Percentiles rank a stretch among this genome's conserved stretches.
Conservation (phyloP, 2,113 vertebrate species). For the Notarius quadriscutis region DNA sequence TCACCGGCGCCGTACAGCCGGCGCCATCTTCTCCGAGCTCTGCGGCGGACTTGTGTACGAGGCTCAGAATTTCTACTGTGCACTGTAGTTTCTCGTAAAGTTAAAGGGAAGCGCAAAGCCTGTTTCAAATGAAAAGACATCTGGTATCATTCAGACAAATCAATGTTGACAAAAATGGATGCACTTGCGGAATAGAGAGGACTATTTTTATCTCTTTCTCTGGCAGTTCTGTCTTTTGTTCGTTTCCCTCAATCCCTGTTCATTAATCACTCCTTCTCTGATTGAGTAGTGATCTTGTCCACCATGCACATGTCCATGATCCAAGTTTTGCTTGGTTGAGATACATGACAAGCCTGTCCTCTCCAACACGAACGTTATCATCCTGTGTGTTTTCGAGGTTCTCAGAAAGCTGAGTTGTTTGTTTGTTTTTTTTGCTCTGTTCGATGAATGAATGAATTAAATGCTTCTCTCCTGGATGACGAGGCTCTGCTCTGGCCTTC, state of each 20-base stretch:
- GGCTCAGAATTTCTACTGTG: slow-evolving; percentile 90
- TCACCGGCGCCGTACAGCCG: slow-evolving; percentile 81
- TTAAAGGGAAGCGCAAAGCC: slow-evolving; percentile 93
- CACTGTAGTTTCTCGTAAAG: slow-evolving; percentile 97
- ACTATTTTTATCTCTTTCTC: slow-evolving; percentile 63
- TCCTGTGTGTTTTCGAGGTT: slow-evolving; percentile 52
- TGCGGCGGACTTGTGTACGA: slow-evolving; percentile 66
- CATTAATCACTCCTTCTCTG: slow-evolving; percentile 50
- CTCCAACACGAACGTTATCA: background rate
- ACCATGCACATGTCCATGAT: slow-evolving; percentile 80
- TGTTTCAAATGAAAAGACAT: slow-evolving; percentile 63
- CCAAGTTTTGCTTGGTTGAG: slow-evolving; percentile 56
- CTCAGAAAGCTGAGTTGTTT: slow-evolving; percentile 1
- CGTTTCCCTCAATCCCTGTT: slow-evolving; percentile 44
- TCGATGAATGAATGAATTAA: slow-evolving; percentile 46
- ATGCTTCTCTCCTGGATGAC: slow-evolving; percentile 50
- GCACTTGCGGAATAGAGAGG: slow-evolving; percentile 75
- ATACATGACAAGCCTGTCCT: background rate
- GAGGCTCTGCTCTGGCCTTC: slow-evolving; percentile 40
- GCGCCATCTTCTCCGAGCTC: slow-evolving; percentile 76
- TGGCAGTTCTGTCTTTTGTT: slow-evolving; percentile 17
- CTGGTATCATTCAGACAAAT: slow-evolving; percentile 73
- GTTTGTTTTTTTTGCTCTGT: background rate
- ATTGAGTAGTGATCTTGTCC: slow-evolving; percentile 68
- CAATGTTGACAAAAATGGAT: slow-evolving; percentile 71